Percentiles rank a stretch among this genome's conserved stretches.
phyloP scores from a whole-genome alignment of 1,140 invertebrate species.

The Leptopilina boulardi region DNA sequence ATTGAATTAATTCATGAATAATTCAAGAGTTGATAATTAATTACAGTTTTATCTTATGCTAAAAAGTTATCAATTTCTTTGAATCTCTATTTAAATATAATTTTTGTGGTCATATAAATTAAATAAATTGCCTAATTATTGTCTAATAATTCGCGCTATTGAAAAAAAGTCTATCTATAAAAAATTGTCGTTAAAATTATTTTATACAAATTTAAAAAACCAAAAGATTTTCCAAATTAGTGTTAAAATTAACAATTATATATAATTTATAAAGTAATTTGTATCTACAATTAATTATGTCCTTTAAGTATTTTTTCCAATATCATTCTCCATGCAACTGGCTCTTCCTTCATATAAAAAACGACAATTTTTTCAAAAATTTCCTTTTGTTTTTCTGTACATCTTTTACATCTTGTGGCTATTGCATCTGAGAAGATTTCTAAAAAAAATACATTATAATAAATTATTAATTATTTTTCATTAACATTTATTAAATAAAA shows the following conservation, averaged over 20 bases:
- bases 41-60: not conserved
- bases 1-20: not conserved
- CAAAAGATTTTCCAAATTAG: too few relatives aligned
- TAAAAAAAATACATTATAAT: not conserved
- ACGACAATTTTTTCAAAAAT: slow-evolving; percentile 15
- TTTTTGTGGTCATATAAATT: not conserved
- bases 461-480: not conserved
- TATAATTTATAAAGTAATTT: not conserved
- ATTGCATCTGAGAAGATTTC: not conserved
- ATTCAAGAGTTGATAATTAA: not conserved
- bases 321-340: not conserved
- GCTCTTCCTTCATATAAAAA: not conserved
- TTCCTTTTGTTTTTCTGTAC: slow-evolving; percentile 6
- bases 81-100: not conserved
- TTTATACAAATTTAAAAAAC: too few relatives aligned
- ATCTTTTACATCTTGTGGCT: not conserved
- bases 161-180: too few relatives aligned
- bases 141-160: not conserved
- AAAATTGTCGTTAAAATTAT: too few relatives aligned
- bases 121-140: not conserved
- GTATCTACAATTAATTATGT: not conserved
- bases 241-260: not conserved
- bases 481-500: not conserved
- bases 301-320: not conserved
- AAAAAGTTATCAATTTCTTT: not conserved